A percentile compares a stretch with the other conserved stretches of the same genome.
phyloP scores from a whole-genome alignment of 2,888 invertebrate species.

The Perizoma affinitatum region DNA sequence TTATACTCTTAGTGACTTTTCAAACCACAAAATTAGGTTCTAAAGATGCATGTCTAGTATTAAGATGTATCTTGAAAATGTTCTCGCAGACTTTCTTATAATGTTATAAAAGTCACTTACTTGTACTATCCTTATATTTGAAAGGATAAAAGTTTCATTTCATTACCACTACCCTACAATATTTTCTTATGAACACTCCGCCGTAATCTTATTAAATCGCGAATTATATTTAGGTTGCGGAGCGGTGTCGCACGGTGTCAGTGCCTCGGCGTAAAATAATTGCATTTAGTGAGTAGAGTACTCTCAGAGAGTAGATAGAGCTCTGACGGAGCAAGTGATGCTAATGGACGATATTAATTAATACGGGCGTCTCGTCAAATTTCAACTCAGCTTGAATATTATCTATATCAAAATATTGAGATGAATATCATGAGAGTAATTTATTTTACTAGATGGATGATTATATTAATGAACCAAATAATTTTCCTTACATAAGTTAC shows the following conservation, averaged over 20 bases:
- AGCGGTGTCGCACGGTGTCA: conserved; percentile 70
- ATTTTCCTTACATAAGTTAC: not conserved
- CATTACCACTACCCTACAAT: conserved; percentile 56
- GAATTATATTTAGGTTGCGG: conserved; percentile 77
- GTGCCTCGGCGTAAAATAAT: conserved; percentile 69
- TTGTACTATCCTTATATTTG: not conserved
- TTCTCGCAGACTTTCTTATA: too few species aligned
- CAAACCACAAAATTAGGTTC: too few species aligned
- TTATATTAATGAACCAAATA: not conserved
- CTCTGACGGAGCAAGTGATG: conserved; percentile 67
- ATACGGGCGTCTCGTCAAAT: conserved; percentile 75
- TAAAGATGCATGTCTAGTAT: too few species aligned
- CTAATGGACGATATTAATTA: conserved; percentile 83
- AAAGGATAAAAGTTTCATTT: conserved; percentile 48
- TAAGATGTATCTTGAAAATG: too few species aligned
- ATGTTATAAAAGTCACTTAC: not conserved
- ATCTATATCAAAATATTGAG: conserved; percentile 59
- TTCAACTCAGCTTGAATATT: conserved; percentile 59
- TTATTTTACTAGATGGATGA: conserved; percentile 5
- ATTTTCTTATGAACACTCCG: conserved; percentile 73
- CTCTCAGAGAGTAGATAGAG: conserved; percentile 49
- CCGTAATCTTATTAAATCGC: conserved; percentile 71
- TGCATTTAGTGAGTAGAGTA: conserved; percentile 76
- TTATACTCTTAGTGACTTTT: too few species aligned
- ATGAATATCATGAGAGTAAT: conserved; percentile 40